These are phyloP conservation scores for Medauroidea extradentata DNA, from an alignment of 1,140 invertebrate species.

Conservation along the genomic window DNA sequence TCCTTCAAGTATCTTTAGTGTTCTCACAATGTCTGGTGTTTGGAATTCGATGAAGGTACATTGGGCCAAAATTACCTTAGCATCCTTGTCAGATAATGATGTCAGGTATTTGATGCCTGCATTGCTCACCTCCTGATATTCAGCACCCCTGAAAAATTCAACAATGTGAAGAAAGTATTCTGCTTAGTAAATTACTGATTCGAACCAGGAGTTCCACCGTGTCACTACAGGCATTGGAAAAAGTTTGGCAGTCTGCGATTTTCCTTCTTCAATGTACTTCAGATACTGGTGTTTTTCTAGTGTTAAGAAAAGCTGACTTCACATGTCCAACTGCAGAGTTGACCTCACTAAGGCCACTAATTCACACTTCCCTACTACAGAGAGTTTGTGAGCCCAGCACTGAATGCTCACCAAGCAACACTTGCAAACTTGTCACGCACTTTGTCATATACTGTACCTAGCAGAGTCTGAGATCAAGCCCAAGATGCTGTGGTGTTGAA, in stretches of 20 bases:
- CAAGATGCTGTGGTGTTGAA: background rate
- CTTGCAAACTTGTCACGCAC: slow-evolving; percentile 1
- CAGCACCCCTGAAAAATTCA: too few species aligned
- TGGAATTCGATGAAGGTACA: too few species aligned
- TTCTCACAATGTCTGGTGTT: too few species aligned
- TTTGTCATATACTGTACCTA: slow-evolving; percentile 8
- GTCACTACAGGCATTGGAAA: slow-evolving; percentile 8
- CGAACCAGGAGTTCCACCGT: slow-evolving; percentile 10
- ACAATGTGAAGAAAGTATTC: background rate
- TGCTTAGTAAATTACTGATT: background rate
- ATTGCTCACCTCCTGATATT: too few species aligned
- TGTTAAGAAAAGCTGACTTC: slow-evolving; percentile 7
- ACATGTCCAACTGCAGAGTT: background rate
- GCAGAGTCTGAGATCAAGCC: slow-evolving; percentile 5
- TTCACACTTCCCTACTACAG: slow-evolving; percentile 1
- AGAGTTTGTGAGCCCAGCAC: slow-evolving; percentile 13
- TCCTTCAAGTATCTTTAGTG: too few species aligned
- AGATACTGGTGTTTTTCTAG: slow-evolving; percentile 10
- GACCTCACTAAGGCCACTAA: background rate
- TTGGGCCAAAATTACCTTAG: too few species aligned
- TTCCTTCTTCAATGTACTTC: slow-evolving; percentile 1
- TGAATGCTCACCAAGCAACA: background rate
- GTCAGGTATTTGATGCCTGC: too few species aligned
- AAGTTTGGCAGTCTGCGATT: background rate
- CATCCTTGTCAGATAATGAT: too few species aligned